Percentiles rank a stretch among this genome's conserved stretches.
These are phyloP conservation scores for Ichneumon xanthorius DNA, from an alignment of 2,888 invertebrate species.

Conservation along the genomic window DNA sequence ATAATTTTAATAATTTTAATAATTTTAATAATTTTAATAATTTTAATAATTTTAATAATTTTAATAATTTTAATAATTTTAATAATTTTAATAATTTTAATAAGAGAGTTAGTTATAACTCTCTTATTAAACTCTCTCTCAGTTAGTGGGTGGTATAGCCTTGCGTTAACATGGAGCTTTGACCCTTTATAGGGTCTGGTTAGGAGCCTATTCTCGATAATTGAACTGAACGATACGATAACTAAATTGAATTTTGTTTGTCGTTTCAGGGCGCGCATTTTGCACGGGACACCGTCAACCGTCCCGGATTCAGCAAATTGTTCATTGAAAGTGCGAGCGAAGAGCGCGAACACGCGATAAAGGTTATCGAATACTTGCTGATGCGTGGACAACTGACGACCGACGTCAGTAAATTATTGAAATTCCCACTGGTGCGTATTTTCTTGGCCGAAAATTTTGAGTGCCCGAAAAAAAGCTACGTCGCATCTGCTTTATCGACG, in stretches of 20 bases:
- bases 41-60: background rate
- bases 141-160: too few species aligned
- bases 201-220: conserved; percentile 25
- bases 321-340: conserved; percentile 94
- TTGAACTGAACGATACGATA: background rate
- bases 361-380: conserved; percentile 94
- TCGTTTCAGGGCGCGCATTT: conserved; percentile 91
- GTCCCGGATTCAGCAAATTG: conserved; percentile 94
- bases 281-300: conserved; percentile 90
- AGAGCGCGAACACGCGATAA: conserved; percentile 95
- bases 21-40: conserved; percentile 24
- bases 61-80: background rate
- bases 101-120: too few species aligned
- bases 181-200: background rate
- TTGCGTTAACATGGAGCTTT: too few species aligned
- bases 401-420: conserved; percentile 87
- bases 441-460: background rate
- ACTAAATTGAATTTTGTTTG: conserved; percentile 36
- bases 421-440: conserved; percentile 82
- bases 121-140: too few species aligned
- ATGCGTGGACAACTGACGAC: conserved; percentile 92
- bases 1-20: background rate
- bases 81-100: conserved; percentile 74
- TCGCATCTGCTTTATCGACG: background rate
- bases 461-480: background rate